Evolutionary conservation across 2,888 invertebrate species (phyloP).

Genomic region (Pristionchus mayeri): DNA sequence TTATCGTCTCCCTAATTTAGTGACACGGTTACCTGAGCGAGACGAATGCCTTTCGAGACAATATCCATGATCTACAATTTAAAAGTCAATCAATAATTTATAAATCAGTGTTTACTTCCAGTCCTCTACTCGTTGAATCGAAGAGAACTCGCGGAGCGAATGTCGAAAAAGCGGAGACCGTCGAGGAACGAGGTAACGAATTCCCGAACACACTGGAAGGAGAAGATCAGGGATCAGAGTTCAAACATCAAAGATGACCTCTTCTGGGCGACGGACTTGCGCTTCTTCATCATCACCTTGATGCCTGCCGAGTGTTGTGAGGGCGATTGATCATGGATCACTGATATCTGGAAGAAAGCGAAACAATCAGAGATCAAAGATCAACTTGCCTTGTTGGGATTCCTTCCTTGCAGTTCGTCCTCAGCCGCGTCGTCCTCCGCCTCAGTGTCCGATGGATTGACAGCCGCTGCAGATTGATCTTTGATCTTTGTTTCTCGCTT

Average conservation of each 20-base stretch:
- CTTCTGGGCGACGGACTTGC: conserved; percentile 5
- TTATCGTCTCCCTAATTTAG: neutral
- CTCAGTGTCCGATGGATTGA: neutral
- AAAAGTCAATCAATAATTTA: neutral
- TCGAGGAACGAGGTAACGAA: conserved; percentile 4
- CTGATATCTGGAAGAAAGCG: conserved; percentile 17
- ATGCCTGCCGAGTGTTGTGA: conserved; percentile 19
- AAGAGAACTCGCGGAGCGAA: conserved; percentile 43
- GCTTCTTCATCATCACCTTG: conserved; percentile 45
- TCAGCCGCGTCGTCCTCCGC: conserved; percentile 38
- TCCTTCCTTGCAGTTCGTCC: conserved; percentile 45
- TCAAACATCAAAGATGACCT: conserved; percentile 1
- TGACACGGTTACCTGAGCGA: neutral
- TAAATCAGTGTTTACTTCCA: conserved; percentile 28
- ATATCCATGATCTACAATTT: conserved; percentile 37
- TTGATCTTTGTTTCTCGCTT: neutral
- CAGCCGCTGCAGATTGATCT: neutral
- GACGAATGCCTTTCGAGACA: neutral
- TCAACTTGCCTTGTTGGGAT: conserved; percentile 31
- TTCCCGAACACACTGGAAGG: neutral
- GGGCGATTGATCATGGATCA: conserved; percentile 35
- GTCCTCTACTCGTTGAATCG: conserved; percentile 35
- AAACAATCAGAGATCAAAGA: conserved; percentile 35
- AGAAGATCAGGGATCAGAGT: conserved; percentile 6
- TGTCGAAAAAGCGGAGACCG: conserved; percentile 30